Percentiles rank a stretch among this genome's conserved stretches.
These are phyloP conservation scores for Orthosia gracilis DNA, from an alignment of 2,888 invertebrate species.

Conservation along the genomic window DNA sequence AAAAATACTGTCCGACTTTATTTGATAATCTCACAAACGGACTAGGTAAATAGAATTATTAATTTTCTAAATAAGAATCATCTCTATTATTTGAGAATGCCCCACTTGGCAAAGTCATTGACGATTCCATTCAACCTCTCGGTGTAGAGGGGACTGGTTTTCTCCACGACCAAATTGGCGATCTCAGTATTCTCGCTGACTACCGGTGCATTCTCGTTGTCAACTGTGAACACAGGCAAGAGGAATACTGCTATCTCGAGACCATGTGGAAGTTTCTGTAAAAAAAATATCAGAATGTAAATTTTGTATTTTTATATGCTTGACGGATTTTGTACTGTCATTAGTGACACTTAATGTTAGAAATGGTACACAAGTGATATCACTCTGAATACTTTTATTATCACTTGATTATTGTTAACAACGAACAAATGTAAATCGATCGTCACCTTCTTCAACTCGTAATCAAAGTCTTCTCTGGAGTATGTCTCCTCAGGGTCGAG, in stretches of 20 bases:
- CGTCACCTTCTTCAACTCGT: slow-evolving; percentile 70
- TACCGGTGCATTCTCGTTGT: slow-evolving; percentile 69
- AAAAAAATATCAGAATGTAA: neutral
- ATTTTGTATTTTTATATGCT: no score
- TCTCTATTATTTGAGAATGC: slow-evolving; percentile 60
- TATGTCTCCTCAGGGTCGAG: no score
- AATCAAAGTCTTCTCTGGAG: no score
- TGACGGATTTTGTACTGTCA: no score
- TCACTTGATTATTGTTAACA: no score
- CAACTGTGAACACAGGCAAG: slow-evolving; percentile 75
- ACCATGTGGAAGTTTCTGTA: slow-evolving; percentile 74
- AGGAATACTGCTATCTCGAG: slow-evolving; percentile 68
- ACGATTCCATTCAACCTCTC: slow-evolving; percentile 77
- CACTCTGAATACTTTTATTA: no score
- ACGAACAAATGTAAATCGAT: neutral
- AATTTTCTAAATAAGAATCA: no score
- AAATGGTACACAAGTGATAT: no score
- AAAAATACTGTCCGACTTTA: no score
- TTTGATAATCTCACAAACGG: no score
- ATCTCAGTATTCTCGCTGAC: slow-evolving; percentile 63
- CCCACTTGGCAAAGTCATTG: slow-evolving; percentile 76
- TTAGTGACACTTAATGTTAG: no score
- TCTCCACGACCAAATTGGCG: slow-evolving; percentile 63
- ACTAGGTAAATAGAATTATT: no score
- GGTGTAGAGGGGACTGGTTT: slow-evolving; percentile 9